Evolutionary conservation across 2,888 invertebrate genomes (phyloP).

Genomic region (Yponomeuta plumbellus): DNA sequence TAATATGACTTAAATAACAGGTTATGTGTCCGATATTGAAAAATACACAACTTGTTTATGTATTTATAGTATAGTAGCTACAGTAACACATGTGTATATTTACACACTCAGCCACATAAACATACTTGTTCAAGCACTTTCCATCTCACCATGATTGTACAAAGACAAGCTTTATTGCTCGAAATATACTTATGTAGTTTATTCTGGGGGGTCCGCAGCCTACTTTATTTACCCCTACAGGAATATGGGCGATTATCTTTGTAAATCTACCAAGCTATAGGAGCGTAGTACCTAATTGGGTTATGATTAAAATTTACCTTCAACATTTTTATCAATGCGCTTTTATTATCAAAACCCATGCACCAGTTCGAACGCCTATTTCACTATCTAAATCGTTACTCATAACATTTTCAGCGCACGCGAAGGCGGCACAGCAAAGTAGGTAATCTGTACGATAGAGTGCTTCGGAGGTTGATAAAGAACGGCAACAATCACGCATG

Average conservation of each 20-base stretch:
- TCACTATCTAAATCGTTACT: neutral
- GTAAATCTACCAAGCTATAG: neutral
- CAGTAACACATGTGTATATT: constrained; percentile 17
- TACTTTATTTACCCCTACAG: neutral
- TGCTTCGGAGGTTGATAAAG: constrained; percentile 37
- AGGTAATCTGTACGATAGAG: constrained; percentile 16
- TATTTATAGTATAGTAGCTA: neutral
- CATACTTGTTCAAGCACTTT: constrained; percentile 69
- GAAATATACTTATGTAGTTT: neutral
- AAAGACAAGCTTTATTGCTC: constrained; percentile 1
- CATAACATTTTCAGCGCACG: neutral
- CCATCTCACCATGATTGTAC: constrained; percentile 53
- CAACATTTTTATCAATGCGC: neutral
- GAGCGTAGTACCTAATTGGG: neutral
- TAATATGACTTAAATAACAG: too few relatives aligned
- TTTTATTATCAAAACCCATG: neutral
- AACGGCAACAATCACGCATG: constrained; percentile 35
- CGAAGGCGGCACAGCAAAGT: constrained; percentile 4
- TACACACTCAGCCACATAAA: constrained; percentile 26
- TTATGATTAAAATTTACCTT: neutral
- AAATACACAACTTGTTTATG: too few relatives aligned
- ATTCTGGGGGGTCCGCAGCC: neutral
- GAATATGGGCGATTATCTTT: too few relatives aligned
- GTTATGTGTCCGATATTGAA: neutral
- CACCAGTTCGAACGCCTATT: neutral